These are phyloP conservation scores for Myotis findleyi DNA, from an alignment of 2,797 vertebrate species.

Conservation along the genomic window DNA sequence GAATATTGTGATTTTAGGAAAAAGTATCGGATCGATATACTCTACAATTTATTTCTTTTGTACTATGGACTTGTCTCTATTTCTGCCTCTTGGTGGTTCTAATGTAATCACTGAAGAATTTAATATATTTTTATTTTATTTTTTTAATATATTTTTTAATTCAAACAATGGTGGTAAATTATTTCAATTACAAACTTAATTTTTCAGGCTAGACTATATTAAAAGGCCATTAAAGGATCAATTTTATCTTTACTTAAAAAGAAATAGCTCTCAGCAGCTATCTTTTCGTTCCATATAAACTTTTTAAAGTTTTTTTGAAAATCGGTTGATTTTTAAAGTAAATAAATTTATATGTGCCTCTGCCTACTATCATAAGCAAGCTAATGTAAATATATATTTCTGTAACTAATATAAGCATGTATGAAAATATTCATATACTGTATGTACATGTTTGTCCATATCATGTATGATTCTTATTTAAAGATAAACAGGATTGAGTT, in stretches of 20 bases:
- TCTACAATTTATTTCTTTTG: not conserved
- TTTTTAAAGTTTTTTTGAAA: not conserved
- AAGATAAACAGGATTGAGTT: not conserved
- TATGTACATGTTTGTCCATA: not conserved
- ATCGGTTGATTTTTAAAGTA: slow-evolving; percentile 22
- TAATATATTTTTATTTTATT: not conserved
- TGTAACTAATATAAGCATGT: slow-evolving; percentile 31
- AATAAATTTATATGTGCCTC: slow-evolving; percentile 35
- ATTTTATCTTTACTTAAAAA: slow-evolving; percentile 42
- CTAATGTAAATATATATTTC: slow-evolving; percentile 40
- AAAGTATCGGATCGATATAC: not conserved
- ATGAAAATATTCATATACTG: not conserved
- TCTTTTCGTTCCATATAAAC: not conserved
- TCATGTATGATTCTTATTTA: not conserved
- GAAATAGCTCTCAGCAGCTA: not conserved
- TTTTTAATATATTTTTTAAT: not conserved
- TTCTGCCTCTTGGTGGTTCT: slow-evolving; percentile 35
- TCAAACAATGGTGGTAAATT: not conserved
- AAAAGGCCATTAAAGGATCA: slow-evolving; percentile 21
- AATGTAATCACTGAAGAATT: not conserved
- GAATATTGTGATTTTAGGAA: slow-evolving; percentile 34
- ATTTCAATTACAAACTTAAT: slow-evolving; percentile 49
- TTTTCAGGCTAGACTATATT: slow-evolving; percentile 57
- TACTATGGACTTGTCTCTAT: not conserved
- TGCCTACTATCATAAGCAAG: not conserved